These are phyloP conservation scores for Periplaneta americana DNA, from an alignment of 1,140 invertebrate genomes.

Conservation along the genomic window DNA sequence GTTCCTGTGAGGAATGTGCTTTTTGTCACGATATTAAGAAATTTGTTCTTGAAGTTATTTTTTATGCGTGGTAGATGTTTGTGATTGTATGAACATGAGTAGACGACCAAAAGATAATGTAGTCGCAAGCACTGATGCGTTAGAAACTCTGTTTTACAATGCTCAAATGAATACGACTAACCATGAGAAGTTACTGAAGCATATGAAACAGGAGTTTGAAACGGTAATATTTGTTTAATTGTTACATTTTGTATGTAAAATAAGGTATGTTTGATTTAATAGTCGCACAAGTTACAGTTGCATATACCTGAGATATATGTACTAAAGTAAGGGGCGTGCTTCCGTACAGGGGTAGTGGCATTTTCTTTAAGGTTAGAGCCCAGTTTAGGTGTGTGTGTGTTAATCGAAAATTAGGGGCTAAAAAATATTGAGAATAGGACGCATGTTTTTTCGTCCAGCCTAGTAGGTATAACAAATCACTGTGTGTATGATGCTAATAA, in stretches of 20 bases:
- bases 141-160: not conserved
- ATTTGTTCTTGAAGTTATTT: too few relatives aligned
- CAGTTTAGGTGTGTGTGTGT: too few relatives aligned
- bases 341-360: not conserved
- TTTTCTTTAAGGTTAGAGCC: not conserved
- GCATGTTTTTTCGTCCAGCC: too few relatives aligned
- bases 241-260: not conserved
- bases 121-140: not conserved
- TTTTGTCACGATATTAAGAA: too few relatives aligned
- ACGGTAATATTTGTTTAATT: not conserved
- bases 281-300: not conserved
- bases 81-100: not conserved
- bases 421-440: too few relatives aligned
- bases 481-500: too few relatives aligned
- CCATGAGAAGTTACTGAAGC: not conserved
- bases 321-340: too few relatives aligned
- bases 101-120: not conserved
- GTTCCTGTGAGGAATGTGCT: too few relatives aligned
- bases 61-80: too few relatives aligned
- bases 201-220: not conserved
- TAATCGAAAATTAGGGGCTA: too few relatives aligned
- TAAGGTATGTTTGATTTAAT: not conserved
- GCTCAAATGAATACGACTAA: not conserved
- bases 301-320: not conserved
- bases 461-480: too few relatives aligned